Conservation (phyloP, 2,888 invertebrate species). For the Cheilosia variabilis region DNA sequence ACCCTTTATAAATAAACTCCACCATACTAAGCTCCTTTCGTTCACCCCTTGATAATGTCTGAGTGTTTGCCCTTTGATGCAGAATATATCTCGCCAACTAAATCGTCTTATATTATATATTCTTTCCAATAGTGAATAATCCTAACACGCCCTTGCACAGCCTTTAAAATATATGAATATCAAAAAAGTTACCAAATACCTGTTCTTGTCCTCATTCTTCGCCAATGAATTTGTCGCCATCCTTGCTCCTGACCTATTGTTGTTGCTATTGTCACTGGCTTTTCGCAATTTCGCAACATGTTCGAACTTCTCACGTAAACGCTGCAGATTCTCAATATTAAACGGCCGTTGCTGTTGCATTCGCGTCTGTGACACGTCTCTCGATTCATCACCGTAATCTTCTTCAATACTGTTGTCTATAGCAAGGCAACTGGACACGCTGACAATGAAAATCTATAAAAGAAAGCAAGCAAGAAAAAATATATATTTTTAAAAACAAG, state of each 20-base stretch:
- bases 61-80: no score
- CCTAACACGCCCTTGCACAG: no score
- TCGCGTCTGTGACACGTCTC: conserved; percentile 29
- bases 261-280: conserved; percentile 5
- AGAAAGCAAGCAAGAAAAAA: conserved; percentile 11
- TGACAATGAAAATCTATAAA: conserved; percentile 57
- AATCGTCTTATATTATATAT: no score
- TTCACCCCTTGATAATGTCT: no score
- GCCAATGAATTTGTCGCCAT: not conserved
- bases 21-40: no score
- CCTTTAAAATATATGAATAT: no score
- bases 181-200: not conserved
- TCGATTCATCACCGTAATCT: conserved; percentile 55
- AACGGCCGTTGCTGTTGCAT: conserved; percentile 40
- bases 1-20: no score
- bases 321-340: conserved; percentile 61
- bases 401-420: conserved; percentile 53
- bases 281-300: conserved; percentile 23
- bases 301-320: conserved; percentile 52
- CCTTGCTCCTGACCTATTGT: conserved; percentile 7
- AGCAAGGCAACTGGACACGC: conserved; percentile 54
- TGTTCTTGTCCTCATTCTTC: conserved; percentile 26
- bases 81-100: no score
- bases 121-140: no score
- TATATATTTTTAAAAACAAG: not conserved